Evolutionary conservation across 2,113 vertebrate species (phyloP).

Genomic region (Psittacula cyanocephala): DNA sequence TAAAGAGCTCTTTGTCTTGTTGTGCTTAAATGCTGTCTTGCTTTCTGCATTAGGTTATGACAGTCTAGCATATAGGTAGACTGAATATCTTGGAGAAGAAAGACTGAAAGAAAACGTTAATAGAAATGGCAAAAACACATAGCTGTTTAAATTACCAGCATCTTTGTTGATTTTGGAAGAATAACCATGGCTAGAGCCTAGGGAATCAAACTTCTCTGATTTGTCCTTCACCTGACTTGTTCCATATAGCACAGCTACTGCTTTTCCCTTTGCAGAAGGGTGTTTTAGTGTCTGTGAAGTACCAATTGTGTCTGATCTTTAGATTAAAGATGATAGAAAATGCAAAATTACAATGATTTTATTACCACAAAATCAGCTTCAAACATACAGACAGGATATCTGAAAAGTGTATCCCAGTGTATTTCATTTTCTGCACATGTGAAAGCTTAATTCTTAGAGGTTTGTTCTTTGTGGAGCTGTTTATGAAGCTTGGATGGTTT

Average conservation of each 20-base stretch:
- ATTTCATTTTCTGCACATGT: not conserved
- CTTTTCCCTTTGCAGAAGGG: not conserved
- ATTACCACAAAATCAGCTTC: not conserved
- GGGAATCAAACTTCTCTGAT: not conserved
- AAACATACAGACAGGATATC: not conserved
- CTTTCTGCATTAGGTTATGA: not conserved
- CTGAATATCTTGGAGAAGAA: not conserved
- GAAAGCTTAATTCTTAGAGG: not conserved
- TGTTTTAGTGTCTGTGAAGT: not conserved
- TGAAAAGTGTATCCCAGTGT: not conserved
- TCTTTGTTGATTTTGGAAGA: not conserved
- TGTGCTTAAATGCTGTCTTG: not conserved
- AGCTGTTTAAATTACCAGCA: not conserved
- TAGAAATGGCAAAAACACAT: not conserved
- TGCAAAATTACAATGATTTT: not conserved
- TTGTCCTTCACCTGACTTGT: not conserved
- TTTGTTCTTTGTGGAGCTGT: not conserved
- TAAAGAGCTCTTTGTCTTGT: not conserved
- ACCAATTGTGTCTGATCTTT: not conserved
- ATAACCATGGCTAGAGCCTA: not conserved
- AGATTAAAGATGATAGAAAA: not conserved
- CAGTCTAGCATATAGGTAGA: rapidly evolving
- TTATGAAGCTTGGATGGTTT: not conserved
- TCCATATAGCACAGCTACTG: rapidly evolving
- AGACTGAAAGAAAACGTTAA: not conserved